Evolutionary conservation across 2,888 invertebrate species (phyloP).

Genomic region (Cephus runcator): DNA sequence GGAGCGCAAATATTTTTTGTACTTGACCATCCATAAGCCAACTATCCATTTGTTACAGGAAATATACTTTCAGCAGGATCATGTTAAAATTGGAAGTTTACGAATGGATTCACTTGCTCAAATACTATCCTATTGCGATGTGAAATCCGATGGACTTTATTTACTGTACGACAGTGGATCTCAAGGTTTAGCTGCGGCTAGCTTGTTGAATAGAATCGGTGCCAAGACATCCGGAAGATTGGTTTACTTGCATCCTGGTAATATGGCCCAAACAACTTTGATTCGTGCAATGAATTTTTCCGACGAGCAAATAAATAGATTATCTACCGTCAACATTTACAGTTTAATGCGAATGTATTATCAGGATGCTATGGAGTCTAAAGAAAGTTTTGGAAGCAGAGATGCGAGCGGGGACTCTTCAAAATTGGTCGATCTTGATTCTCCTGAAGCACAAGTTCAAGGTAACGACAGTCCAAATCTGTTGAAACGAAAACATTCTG

Average conservation of each 20-base stretch:
- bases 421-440: not conserved
- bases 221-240: conserved; percentile 73
- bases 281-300: conserved; percentile 84
- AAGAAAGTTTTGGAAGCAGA: conserved; percentile 10
- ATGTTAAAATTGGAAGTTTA: conserved; percentile 79
- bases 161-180: conserved; percentile 90
- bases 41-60: conserved; percentile 84
- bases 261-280: conserved; percentile 82
- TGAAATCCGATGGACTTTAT: conserved; percentile 81
- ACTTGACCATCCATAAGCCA: conserved; percentile 82
- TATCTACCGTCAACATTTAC: conserved; percentile 81
- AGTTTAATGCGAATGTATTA: conserved; percentile 77
- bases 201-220: conserved; percentile 83
- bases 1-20: conserved; percentile 91
- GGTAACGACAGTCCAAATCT: not conserved
- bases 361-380: conserved; percentile 65
- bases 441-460: not conserved
- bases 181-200: conserved; percentile 85
- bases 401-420: not conserved
- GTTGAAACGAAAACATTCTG: not conserved
- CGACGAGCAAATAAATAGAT: conserved; percentile 75
- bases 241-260: conserved; percentile 84
- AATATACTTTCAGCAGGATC: conserved; percentile 84
- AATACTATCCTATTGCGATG: conserved; percentile 83
- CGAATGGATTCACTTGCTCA: conserved; percentile 91